Conservation (phyloP, 1,140 invertebrate genomes). For the Colletes gigas region DNA sequence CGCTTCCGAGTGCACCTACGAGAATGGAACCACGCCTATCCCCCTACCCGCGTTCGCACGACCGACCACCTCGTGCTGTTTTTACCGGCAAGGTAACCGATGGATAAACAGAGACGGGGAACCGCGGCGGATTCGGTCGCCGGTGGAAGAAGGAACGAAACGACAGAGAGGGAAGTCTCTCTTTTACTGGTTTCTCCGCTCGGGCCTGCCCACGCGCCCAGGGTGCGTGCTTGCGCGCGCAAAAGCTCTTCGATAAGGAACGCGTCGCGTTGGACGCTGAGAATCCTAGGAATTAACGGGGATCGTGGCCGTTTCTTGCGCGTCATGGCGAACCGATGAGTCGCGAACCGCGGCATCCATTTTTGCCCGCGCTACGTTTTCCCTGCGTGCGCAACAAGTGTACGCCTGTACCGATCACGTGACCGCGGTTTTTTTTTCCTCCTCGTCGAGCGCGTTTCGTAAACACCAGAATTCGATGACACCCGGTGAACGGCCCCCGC, state of each 20-base stretch:
- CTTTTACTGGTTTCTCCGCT: conserved; percentile 56
- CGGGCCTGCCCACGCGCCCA: conserved; percentile 65
- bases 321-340: neutral
- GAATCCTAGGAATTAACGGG: neutral
- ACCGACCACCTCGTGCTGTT: conserved; percentile 65
- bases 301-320: conserved; percentile 6
- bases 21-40: conserved; percentile 71
- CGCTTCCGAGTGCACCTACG: conserved; percentile 59
- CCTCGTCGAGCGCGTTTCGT: neutral
- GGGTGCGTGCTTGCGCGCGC: conserved; percentile 54
- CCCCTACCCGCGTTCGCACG: conserved; percentile 63
- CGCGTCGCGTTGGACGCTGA: neutral
- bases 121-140: conserved; percentile 4
- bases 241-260: conserved; percentile 51
- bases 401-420: neutral
- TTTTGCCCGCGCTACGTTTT: neutral
- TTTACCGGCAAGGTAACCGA: conserved; percentile 61
- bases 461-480: neutral
- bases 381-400: conserved; percentile 32
- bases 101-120: conserved; percentile 26
- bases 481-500: too few relatives aligned
- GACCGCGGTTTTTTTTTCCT: neutral
- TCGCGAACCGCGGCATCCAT: conserved; percentile 1
- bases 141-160: conserved; percentile 14
- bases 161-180: conserved; percentile 40